Evolutionary conservation across 2,888 invertebrate species (phyloP).

Genomic region (Euplagia quadripunctaria): DNA sequence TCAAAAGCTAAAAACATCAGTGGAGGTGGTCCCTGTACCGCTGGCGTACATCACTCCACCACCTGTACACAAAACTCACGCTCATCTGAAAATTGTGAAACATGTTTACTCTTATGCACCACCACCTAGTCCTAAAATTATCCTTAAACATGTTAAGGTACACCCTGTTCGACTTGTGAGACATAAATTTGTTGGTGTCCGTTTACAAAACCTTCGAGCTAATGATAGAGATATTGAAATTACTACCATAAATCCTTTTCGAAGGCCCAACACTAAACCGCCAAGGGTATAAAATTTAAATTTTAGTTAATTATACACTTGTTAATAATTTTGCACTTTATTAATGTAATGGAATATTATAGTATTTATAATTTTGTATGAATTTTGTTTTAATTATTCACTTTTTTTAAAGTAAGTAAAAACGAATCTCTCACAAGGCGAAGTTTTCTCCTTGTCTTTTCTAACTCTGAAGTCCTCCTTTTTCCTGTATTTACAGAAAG

Average conservation of each 20-base stretch:
- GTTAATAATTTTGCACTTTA: conserved; percentile 68
- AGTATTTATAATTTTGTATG: conserved; percentile 55
- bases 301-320: conserved; percentile 60
- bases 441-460: background rate
- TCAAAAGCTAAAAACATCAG: conserved; percentile 75
- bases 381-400: conserved; percentile 30
- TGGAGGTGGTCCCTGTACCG: conserved; percentile 80
- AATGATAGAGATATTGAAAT: conserved; percentile 70
- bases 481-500: too few species aligned
- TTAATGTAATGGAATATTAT: conserved; percentile 58
- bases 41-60: conserved; percentile 80
- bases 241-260: conserved; percentile 72
- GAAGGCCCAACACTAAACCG: conserved; percentile 67
- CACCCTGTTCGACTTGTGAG: conserved; percentile 60
- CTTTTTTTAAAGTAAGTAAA: background rate
- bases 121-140: conserved; percentile 66
- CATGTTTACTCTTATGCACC: conserved; percentile 76
- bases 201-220: conserved; percentile 58
- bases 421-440: background rate
- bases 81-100: conserved; percentile 65
- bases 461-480: too few species aligned
- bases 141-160: conserved; percentile 71
- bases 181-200: conserved; percentile 51
- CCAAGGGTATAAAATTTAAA: conserved; percentile 63
- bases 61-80: conserved; percentile 60